phyloP scores from a whole-genome alignment of 2,113 vertebrate genomes.

The Chiloscyllium plagiosum region DNA sequence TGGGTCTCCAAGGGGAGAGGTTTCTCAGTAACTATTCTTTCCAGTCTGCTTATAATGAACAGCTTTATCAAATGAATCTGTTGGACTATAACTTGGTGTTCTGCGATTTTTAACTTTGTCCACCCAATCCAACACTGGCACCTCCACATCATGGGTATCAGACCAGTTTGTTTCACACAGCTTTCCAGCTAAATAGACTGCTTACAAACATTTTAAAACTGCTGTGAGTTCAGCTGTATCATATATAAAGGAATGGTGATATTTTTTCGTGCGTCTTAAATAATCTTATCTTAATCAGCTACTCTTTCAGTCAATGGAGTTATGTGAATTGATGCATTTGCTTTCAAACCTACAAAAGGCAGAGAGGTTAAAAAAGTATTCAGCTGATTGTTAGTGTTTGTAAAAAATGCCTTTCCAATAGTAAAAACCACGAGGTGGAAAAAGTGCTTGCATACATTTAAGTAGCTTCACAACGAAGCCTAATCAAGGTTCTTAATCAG shows the following conservation, averaged over 20 bases:
- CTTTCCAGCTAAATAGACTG: not conserved
- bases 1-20: not conserved
- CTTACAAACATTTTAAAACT: not conserved
- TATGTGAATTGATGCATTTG: not conserved
- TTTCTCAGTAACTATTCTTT: not conserved
- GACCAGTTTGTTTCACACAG: not conserved
- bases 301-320: too few relatives aligned
- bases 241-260: not conserved
- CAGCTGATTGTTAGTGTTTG: not conserved
- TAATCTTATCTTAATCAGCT: not conserved
- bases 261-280: not conserved
- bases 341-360: not conserved
- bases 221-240: slow-evolving; percentile 9
- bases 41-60: not conserved
- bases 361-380: not conserved
- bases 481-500: not conserved
- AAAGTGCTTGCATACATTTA: not conserved
- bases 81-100: too few relatives aligned
- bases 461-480: not conserved
- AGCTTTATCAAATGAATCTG: not conserved
- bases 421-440: not conserved
- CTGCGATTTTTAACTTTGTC: too few relatives aligned
- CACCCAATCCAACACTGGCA: too few relatives aligned
- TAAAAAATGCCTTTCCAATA: not conserved
- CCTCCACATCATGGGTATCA: not conserved